A percentile compares a stretch with the other conserved stretches of the same genome.
Conservation (phyloP, 2,888 invertebrate species). For the Heliconius ismenius region DNA sequence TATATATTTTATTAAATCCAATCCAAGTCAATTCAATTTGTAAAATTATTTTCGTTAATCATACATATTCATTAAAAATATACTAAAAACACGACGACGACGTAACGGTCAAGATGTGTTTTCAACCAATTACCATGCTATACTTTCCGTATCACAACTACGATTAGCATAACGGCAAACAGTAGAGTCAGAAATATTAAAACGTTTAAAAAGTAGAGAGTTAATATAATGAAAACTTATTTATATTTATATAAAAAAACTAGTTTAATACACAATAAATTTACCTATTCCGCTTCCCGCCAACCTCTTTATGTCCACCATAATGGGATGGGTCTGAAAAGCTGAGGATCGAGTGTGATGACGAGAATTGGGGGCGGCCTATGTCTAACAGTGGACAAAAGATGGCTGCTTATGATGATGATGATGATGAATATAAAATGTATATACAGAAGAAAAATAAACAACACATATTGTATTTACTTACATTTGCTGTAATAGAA, state of each 20-base stretch:
- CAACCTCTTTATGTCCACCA: no score
- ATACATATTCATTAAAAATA: constrained; percentile 54
- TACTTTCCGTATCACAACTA: constrained; percentile 55
- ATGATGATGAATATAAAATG: neutral
- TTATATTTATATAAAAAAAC: neutral
- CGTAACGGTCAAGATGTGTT: constrained; percentile 68
- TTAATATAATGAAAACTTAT: neutral
- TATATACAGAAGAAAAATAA: constrained; percentile 3
- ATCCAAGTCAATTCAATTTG: neutral
- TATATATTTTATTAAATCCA: neutral
- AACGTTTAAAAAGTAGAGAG: neutral
- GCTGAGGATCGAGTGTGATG: no score
- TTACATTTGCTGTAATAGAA: constrained; percentile 36
- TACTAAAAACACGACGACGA: constrained; percentile 61
- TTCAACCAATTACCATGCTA: constrained; percentile 60
- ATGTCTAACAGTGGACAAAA: no score
- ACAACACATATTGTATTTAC: constrained; percentile 8
- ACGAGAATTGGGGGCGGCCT: no score
- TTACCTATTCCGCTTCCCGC: no score
- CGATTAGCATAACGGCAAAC: constrained; percentile 36
- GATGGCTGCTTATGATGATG: no score
- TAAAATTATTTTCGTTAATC: neutral
- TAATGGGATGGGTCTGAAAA: no score
- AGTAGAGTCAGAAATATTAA: neutral
- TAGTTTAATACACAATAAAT: no score